Percentiles rank a stretch among this genome's conserved stretches.
Conservation (phyloP, 1,140 invertebrate species). For the Drosophila malerkotliana region DNA sequence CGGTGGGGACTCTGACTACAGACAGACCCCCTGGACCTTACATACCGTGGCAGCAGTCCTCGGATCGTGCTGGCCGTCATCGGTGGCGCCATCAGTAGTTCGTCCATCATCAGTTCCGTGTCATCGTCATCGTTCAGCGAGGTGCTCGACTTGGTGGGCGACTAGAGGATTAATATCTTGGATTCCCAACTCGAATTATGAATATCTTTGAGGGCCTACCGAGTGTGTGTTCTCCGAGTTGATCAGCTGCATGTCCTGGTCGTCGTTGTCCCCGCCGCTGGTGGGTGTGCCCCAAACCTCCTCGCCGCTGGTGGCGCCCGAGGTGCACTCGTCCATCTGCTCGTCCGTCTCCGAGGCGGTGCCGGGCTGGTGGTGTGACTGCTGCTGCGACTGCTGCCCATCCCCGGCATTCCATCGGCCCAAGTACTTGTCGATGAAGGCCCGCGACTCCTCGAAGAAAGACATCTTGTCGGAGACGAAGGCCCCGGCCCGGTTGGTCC, state of each 20-base stretch:
- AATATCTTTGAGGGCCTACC: slow-evolving; percentile 82
- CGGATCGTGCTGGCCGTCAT: slow-evolving; percentile 88
- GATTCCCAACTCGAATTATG: neutral
- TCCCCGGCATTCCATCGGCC: slow-evolving; percentile 81
- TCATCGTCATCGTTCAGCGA: slow-evolving; percentile 88
- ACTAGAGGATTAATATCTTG: slow-evolving; percentile 69
- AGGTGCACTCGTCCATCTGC: slow-evolving; percentile 87
- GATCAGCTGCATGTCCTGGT: slow-evolving; percentile 87
- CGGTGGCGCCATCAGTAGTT: slow-evolving; percentile 88
- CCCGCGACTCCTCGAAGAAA: slow-evolving; percentile 87
- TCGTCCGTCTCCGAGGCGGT: slow-evolving; percentile 84
- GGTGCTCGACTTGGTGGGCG: slow-evolving; percentile 87
- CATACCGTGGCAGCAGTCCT: slow-evolving; percentile 87
- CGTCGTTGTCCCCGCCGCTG: slow-evolving; percentile 91
- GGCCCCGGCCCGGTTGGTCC: slow-evolving; percentile 90
- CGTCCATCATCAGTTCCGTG: slow-evolving; percentile 89
- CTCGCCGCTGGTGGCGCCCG: slow-evolving; percentile 91
- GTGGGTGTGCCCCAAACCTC: slow-evolving; percentile 94
- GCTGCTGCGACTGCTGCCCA: slow-evolving; percentile 33
- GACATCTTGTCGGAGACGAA: slow-evolving; percentile 93
- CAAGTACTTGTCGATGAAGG: slow-evolving; percentile 83
- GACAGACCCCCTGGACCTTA: neutral
- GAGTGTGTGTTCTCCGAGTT: slow-evolving; percentile 88
- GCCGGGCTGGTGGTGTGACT: slow-evolving; percentile 19
- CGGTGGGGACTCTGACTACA: neutral